A percentile compares a stretch with the other conserved stretches of the same genome.
phyloP scores from a whole-genome alignment of 1,140 invertebrate genomes.

The Nasonia giraulti region DNA sequence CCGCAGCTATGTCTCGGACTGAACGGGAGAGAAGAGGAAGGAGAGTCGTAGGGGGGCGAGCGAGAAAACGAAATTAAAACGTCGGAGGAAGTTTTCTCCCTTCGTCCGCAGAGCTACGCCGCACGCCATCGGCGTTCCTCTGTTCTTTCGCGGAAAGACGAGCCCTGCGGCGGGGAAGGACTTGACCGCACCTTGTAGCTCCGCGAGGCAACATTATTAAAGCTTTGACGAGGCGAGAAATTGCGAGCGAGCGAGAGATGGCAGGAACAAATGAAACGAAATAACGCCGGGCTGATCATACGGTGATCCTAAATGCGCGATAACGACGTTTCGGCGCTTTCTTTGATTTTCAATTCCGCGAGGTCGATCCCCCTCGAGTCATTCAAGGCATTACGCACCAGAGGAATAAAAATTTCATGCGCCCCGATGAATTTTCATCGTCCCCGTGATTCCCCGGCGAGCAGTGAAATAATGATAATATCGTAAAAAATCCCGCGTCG shows the following conservation, averaged over 20 bases:
- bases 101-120: constrained; percentile 43
- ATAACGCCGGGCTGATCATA: background rate
- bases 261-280: constrained; percentile 12
- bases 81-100: constrained; percentile 63
- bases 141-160: constrained; percentile 43
- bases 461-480: background rate
- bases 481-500: background rate
- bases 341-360: background rate
- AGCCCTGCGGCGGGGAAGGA: constrained; percentile 60
- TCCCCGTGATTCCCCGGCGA: background rate
- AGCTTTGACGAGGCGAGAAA: constrained; percentile 10
- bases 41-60: constrained; percentile 43
- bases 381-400: background rate
- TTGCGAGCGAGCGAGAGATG: background rate
- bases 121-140: background rate
- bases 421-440: constrained; percentile 9
- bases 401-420: constrained; percentile 10
- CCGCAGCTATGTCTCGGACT: background rate
- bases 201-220: constrained; percentile 62
- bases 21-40: constrained; percentile 3
- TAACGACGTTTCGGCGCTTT: background rate
- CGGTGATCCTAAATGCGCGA: background rate
- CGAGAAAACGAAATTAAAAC: constrained; percentile 70
- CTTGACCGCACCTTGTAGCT: constrained; percentile 63
- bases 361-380: no score